A percentile compares a stretch with the other conserved stretches of the same genome.
Conservation (phyloP, 2,888 invertebrate genomes). For the Leucophenga montana region DNA sequence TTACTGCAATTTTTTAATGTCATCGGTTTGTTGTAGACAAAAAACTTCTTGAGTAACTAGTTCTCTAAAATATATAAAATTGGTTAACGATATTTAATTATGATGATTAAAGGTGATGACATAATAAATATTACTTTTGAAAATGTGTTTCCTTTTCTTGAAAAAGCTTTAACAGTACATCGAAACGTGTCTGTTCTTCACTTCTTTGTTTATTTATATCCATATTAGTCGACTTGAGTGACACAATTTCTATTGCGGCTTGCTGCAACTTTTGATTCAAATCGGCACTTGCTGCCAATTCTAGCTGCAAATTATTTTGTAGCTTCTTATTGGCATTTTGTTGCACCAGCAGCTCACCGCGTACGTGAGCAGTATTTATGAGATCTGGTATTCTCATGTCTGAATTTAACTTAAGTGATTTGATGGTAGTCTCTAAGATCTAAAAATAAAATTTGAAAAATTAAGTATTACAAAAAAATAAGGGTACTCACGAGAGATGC, state of each 20-base stretch:
- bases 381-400: not conserved
- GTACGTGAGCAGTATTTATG: not conserved
- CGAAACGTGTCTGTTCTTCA: not conserved
- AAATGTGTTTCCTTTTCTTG: slow-evolving; percentile 15
- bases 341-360: not conserved
- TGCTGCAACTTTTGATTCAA: not conserved
- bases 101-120: not conserved
- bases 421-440: slow-evolving; percentile 6
- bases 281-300: not conserved
- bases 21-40: slow-evolving; percentile 5
- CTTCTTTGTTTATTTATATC: not conserved
- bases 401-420: not conserved
- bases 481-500: not conserved
- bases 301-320: not conserved
- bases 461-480: too few species aligned
- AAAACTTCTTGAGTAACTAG: not conserved
- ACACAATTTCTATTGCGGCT: not conserved
- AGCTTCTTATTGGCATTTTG: not conserved
- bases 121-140: slow-evolving; percentile 3
- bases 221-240: not conserved
- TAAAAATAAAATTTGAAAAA: not conserved
- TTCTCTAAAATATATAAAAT: slow-evolving; percentile 22
- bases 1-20: slow-evolving; percentile 8
- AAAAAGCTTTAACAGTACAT: not conserved
- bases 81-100: not conserved